Base-by-base conservation (phyloP, 2,113 vertebrate genomes). In the Spea bombifrons region DNA sequence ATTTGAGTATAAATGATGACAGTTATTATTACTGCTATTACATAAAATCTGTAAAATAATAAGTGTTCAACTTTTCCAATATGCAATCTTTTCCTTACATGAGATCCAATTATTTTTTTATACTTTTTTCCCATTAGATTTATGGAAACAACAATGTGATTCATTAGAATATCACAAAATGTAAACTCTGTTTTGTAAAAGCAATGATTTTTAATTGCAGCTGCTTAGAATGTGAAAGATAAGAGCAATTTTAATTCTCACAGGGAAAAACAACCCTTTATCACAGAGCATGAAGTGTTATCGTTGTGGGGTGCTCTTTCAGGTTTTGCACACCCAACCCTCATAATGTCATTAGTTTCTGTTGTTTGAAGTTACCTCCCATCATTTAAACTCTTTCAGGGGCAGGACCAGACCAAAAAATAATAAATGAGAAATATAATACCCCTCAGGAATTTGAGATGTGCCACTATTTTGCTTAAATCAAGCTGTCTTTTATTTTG, bases 401-500 rank as follows among this genome's bases (percentile, higher is more conserved):
- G 52, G 30, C 46, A 61, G 47, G 46, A 80, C 10, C 10, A 67
- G 71, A 80, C 77, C 71, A 80, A 79, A 80, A 30, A 67, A 67
- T 73, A 48, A 67, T 9, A 52, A 71, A 73, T 8, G 46, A 30
- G 30, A 73, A 73, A 67, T 30, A 12, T 59, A 64, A n/a, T 48
- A 52, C n/a, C 57, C 64, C 77, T 73, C 76, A 79, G 76, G 76
- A 73, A 79, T 45, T 80, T 52, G 64, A 80, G 64, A 80, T 73
- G 64, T 73, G 71, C 63, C 71, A 67, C 77, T 80, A 73, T 80
- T 80, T 80, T 73, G 16, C 71, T 43, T 66, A 68, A 12, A 57
- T 52, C 16, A 73, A 59, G 9, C 12, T 79, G 49, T 73, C 72
- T 79, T 45, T 16, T 64, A 13, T 59, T 59, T 30, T 30, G 30